Evolutionary conservation across 2,888 invertebrate species (phyloP), one percentile per base, ranked within the genome.

Genomic region (Chorisops tibialis): DNA sequence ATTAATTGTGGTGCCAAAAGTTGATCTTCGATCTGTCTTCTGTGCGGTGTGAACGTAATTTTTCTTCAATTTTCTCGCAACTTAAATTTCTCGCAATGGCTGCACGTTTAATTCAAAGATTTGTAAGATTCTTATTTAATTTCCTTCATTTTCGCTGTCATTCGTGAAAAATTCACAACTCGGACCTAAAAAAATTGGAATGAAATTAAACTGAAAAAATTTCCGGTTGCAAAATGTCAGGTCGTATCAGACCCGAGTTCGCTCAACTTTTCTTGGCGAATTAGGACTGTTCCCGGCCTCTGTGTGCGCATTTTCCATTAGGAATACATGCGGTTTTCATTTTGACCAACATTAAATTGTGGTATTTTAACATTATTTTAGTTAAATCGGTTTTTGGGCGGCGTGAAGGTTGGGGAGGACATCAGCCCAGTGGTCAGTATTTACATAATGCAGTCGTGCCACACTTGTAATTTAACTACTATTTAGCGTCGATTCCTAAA

Each of bases 21-120:
- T 30, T n/a, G n/a, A n/a, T n/a, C n/a, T 30, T 30, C 30, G 30
- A 30, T 30, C 9, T 30, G 5, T 30, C 30, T 30, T 30, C 30
- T 7, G 56, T 43, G 39, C 12, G 50, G 30, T 24, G 50, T 52
- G 52, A 16, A 12, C 39, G 39, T 38, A 39, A 39, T 37, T 38
- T 14, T 19, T 45, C 18, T 14, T 38, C 9, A 47, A 47, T 52
- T 39, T 19, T 21, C 4, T 21, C 16, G 9, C 4, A 30, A 30
- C 21, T 56, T 16, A 56, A 56, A 43, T 21, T 7, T 30, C 30
- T 2, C 39, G 37, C 24, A n/a, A 77, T 78, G 78, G 78, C 78
- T 72, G 74, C 75, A 67, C 74, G 76, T 72, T 72, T 78, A 45
- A 75, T 78, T 69, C 74, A 76, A 65, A 77, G 72, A 72, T 75